Conservation (phyloP, 1,140 invertebrate genomes). For the Drosophila navojoa region DNA sequence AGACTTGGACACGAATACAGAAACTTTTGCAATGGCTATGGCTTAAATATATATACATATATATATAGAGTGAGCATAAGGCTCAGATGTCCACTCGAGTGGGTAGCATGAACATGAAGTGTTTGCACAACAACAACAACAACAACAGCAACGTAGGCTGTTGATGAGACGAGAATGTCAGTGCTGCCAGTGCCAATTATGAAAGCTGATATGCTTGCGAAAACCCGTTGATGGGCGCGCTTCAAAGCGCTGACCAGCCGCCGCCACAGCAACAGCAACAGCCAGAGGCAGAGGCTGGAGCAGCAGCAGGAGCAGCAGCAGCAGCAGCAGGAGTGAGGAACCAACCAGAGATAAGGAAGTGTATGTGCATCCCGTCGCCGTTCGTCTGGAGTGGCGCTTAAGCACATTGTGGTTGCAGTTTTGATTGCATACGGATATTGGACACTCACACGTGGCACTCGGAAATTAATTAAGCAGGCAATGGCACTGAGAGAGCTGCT, state of each 20-base stretch:
- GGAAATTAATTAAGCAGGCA: slow-evolving; percentile 72
- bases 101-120: slow-evolving; percentile 79
- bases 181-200: slow-evolving; percentile 74
- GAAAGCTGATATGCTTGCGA: slow-evolving; percentile 80
- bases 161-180: slow-evolving; percentile 35
- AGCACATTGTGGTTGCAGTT: slow-evolving; percentile 48
- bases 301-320: neutral
- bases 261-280: neutral
- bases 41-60: slow-evolving; percentile 23
- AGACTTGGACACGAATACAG: slow-evolving; percentile 36
- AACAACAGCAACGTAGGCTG: slow-evolving; percentile 21
- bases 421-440: slow-evolving; percentile 67
- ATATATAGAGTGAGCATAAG: slow-evolving; percentile 54
- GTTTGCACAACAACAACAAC: slow-evolving; percentile 68
- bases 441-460: slow-evolving; percentile 74
- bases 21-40: slow-evolving; percentile 21
- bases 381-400: slow-evolving; percentile 27
- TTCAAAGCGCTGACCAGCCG: slow-evolving; percentile 53
- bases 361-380: neutral
- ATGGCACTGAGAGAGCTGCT: slow-evolving; percentile 12
- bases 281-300: no score
- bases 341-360: slow-evolving; percentile 34
- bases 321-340: slow-evolving; percentile 7
- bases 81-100: slow-evolving; percentile 81
- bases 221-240: slow-evolving; percentile 79